A percentile compares a stretch with the other conserved stretches of the same genome.
These are phyloP conservation scores for Notiomystis cincta DNA, from an alignment of 2,113 vertebrate species.

Conservation along the genomic window DNA sequence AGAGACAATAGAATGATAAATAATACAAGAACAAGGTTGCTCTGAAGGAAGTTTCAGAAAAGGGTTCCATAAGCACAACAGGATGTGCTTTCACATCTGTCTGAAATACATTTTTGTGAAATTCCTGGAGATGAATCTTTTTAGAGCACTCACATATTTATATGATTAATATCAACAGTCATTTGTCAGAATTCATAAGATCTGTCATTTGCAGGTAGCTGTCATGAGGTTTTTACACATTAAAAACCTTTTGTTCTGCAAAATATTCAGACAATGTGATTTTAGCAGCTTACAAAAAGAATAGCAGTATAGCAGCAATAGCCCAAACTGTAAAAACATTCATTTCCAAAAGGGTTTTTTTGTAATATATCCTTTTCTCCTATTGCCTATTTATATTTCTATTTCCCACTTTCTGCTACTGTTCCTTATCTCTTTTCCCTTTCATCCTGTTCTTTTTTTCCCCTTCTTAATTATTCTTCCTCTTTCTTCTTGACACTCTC, in stretches of 20 bases:
- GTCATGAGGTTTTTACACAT: background rate
- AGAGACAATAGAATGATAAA: constrained; percentile 38
- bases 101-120: background rate
- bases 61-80: background rate
- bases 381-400: background rate
- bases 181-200: background rate
- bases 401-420: background rate
- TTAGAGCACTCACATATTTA: background rate
- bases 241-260: background rate
- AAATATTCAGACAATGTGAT: background rate
- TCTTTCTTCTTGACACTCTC: background rate
- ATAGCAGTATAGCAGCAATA: background rate
- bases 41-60: background rate
- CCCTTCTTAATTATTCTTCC: background rate
- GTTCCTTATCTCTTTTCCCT: background rate
- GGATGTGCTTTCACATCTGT: background rate
- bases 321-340: background rate
- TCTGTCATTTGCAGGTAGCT: background rate
- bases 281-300: background rate
- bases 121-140: background rate
- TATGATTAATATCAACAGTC: background rate
- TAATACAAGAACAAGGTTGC: background rate
- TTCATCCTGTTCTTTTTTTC: background rate
- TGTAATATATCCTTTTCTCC: background rate
- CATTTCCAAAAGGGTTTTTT: background rate